Evolutionary conservation across 2,888 invertebrate genomes (phyloP).

Genomic region (Athetis lepigone): DNA sequence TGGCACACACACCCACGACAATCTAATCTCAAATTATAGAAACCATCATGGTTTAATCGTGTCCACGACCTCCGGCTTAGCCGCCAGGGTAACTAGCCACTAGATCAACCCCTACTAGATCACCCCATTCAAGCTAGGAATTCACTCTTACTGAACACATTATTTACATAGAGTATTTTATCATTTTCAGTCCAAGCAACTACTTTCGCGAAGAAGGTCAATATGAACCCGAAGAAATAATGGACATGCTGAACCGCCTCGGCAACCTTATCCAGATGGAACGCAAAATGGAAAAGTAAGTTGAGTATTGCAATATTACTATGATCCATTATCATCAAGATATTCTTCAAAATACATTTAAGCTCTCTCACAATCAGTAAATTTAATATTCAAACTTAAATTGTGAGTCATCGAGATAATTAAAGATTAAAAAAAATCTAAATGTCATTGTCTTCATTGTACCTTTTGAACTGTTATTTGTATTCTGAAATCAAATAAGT

Average conservation of each 20-base stretch:
- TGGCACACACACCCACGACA: too few relatives aligned
- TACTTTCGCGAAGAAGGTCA: conserved; percentile 91
- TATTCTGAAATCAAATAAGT: background rate
- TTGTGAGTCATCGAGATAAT: too few relatives aligned
- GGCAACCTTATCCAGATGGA: conserved; percentile 94
- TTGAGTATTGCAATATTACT: conserved; percentile 53
- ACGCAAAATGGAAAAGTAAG: conserved; percentile 95
- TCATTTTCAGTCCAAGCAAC: conserved; percentile 80
- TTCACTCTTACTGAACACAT: background rate
- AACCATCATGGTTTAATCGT: too few relatives aligned
- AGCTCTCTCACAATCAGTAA: too few relatives aligned
- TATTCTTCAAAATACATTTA: conserved; percentile 1
- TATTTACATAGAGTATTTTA: conserved; percentile 8
- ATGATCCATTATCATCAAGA: background rate
- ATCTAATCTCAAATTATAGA: too few relatives aligned
- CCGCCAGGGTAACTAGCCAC: too few relatives aligned
- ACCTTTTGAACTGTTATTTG: background rate
- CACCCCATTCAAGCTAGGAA: too few relatives aligned
- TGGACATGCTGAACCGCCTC: conserved; percentile 94
- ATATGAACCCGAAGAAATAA: conserved; percentile 94
- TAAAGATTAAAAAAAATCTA: background rate
- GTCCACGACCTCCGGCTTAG: too few relatives aligned
- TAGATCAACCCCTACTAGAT: too few relatives aligned
- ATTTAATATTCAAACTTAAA: too few relatives aligned
- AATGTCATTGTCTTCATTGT: background rate